phyloP scores from a whole-genome alignment of 2,113 vertebrate species.

The Tachysurus vachellii region DNA sequence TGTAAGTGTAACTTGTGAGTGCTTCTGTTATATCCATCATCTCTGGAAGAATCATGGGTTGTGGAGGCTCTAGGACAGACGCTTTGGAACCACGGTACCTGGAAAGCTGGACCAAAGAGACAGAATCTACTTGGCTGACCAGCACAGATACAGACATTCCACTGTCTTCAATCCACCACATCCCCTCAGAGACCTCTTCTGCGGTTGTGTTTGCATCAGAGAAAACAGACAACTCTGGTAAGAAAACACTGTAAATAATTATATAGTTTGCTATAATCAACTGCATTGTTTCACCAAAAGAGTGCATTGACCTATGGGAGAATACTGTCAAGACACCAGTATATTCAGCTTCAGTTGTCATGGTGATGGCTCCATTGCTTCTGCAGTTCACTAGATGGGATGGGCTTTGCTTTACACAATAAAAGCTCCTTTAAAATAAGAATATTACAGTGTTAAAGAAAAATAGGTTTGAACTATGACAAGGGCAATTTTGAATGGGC shows the following conservation, averaged over 20 bases:
- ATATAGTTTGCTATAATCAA: neutral
- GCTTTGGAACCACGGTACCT: constrained; percentile 77
- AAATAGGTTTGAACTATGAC: neutral
- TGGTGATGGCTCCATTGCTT: constrained; percentile 52
- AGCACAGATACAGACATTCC: constrained; percentile 77
- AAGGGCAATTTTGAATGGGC: neutral
- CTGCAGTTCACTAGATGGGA: constrained; percentile 30
- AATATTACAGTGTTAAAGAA: neutral
- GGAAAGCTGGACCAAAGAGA: constrained; percentile 82
- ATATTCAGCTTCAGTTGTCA: constrained; percentile 54
- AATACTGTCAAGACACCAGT: constrained; percentile 26
- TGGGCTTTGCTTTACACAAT: constrained; percentile 36
- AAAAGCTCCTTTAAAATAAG: constrained; percentile 22
- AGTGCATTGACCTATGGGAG: constrained; percentile 2
- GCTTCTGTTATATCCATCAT: constrained; percentile 1
- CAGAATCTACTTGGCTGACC: constrained; percentile 78
- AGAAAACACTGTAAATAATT: constrained; percentile 12
- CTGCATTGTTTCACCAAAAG: neutral
- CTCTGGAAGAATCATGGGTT: constrained; percentile 69
- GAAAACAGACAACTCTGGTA: constrained; percentile 71
- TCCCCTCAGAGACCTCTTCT: constrained; percentile 70
- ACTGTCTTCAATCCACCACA: constrained; percentile 78
- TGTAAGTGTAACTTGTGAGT: neutral
- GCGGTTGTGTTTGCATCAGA: constrained; percentile 66
- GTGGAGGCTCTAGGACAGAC: constrained; percentile 77